phyloP scores from a whole-genome alignment of 2,888 invertebrate species.

The Mythimna vitellina region DNA sequence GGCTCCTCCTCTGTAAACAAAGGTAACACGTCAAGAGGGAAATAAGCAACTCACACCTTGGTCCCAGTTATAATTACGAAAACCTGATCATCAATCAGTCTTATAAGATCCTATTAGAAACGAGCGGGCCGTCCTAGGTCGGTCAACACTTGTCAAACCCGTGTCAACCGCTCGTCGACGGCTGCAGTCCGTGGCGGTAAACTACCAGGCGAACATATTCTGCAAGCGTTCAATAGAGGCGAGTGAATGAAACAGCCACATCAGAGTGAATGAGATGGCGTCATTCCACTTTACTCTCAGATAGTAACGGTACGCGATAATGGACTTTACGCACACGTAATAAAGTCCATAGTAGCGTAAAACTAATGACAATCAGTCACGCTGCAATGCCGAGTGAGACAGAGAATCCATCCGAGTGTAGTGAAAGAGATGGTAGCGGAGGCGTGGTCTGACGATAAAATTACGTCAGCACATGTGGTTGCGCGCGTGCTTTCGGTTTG shows the following conservation, averaged over 20 bases:
- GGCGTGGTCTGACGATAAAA: slow-evolving; percentile 78
- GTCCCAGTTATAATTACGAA: slow-evolving; percentile 28
- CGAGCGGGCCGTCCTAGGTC: slow-evolving; percentile 59
- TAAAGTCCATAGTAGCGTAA: slow-evolving; percentile 71
- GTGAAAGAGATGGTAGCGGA: slow-evolving; percentile 74
- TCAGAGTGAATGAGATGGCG: slow-evolving; percentile 71
- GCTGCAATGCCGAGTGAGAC: slow-evolving; percentile 80
- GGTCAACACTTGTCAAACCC: slow-evolving; percentile 86
- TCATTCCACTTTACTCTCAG: slow-evolving; percentile 63
- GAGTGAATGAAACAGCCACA: slow-evolving; percentile 72
- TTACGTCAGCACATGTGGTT: slow-evolving; percentile 86
- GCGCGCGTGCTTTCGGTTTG: slow-evolving; percentile 81
- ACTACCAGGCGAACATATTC: slow-evolving; percentile 86
- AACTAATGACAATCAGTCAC: slow-evolving; percentile 73
- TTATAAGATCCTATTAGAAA: slow-evolving; percentile 47
- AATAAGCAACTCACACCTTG: slow-evolving; percentile 18
- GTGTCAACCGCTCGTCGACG: slow-evolving; percentile 87
- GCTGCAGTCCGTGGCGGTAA: slow-evolving; percentile 90
- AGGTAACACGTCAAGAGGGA: slow-evolving; percentile 64
- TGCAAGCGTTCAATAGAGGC: slow-evolving; percentile 69
- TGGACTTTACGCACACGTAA: slow-evolving; percentile 64
- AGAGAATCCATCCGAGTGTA: slow-evolving; percentile 61
- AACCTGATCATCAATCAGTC: slow-evolving; percentile 29
- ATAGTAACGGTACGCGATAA: slow-evolving; percentile 62
- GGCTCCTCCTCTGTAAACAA: slow-evolving; percentile 89